Evolutionary conservation across 2,888 invertebrate genomes (phyloP).

Genomic region (Epiblema foenella): DNA sequence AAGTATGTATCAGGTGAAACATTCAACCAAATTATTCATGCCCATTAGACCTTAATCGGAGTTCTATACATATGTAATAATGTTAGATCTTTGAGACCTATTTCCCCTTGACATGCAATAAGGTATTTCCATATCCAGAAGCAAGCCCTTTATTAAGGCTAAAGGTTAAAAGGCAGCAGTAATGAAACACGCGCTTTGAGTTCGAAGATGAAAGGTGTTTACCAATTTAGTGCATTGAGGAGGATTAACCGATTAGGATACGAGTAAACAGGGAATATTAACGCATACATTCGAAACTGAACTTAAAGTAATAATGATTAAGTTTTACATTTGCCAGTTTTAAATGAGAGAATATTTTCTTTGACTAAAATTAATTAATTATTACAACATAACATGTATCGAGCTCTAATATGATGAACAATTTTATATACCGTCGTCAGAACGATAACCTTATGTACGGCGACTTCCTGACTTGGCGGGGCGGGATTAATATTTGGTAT

Average conservation of each 20-base stretch:
- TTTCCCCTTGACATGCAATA: background rate
- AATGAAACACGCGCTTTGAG: slow-evolving; percentile 28
- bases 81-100: background rate
- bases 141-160: slow-evolving; percentile 19
- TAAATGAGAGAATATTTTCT: background rate
- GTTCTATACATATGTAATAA: background rate
- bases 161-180: slow-evolving; percentile 26
- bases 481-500: too few species aligned
- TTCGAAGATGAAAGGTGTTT: slow-evolving; percentile 31
- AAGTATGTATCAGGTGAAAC: too few species aligned
- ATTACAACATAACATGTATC: background rate
- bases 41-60: background rate
- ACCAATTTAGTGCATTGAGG: slow-evolving; percentile 12
- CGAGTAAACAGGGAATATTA: background rate
- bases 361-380: background rate
- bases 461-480: too few species aligned
- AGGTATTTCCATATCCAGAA: background rate
- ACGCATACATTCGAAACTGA: background rate
- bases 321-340: background rate
- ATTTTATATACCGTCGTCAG: background rate
- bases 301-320: background rate
- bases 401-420: background rate
- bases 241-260: background rate
- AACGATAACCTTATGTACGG: too few species aligned
- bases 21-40: too few species aligned